These are phyloP conservation scores for Eupithecia tripunctaria DNA, from an alignment of 2,888 invertebrate genomes.

Conservation along the genomic window DNA sequence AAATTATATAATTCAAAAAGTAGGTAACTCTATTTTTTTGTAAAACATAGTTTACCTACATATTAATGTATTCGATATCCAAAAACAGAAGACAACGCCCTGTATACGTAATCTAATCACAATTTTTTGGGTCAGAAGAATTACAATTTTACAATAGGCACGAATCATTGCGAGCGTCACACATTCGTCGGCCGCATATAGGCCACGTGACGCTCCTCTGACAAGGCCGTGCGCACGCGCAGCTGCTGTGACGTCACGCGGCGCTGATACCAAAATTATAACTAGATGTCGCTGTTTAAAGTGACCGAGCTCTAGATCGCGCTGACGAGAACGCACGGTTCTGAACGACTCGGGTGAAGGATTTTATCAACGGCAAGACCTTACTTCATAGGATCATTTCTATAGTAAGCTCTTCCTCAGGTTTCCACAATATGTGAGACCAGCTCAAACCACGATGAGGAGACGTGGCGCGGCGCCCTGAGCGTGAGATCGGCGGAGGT, in stretches of 20 bases:
- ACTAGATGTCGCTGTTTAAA: constrained; percentile 2
- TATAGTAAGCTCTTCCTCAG: constrained; percentile 5
- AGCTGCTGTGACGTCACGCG: neutral
- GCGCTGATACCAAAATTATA: neutral
- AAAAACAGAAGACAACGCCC: too few species aligned
- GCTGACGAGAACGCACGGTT: constrained; percentile 3
- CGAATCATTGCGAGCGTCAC: too few species aligned
- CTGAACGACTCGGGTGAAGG: neutral
- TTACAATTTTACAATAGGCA: too few species aligned
- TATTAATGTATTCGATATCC: too few species aligned
- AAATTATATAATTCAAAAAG: neutral
- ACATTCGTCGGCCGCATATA: too few species aligned
- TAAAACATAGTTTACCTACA: too few species aligned
- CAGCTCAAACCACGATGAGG: constrained; percentile 11
- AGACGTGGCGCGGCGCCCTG: constrained; percentile 9
- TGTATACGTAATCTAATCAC: neutral
- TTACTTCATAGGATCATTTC: constrained; percentile 7
- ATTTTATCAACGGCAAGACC: neutral
- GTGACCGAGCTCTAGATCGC: neutral
- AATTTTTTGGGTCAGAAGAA: too few species aligned
- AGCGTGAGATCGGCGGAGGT: constrained; percentile 8
- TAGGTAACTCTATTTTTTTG: too few species aligned
- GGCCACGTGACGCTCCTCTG: neutral
- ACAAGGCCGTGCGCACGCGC: neutral
- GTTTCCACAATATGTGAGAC: constrained; percentile 9